Evolutionary conservation across 2,797 vertebrate genomes (phyloP), one percentile per base, ranked within the genome.

Genomic region (Cercopithecus petaurista): DNA sequence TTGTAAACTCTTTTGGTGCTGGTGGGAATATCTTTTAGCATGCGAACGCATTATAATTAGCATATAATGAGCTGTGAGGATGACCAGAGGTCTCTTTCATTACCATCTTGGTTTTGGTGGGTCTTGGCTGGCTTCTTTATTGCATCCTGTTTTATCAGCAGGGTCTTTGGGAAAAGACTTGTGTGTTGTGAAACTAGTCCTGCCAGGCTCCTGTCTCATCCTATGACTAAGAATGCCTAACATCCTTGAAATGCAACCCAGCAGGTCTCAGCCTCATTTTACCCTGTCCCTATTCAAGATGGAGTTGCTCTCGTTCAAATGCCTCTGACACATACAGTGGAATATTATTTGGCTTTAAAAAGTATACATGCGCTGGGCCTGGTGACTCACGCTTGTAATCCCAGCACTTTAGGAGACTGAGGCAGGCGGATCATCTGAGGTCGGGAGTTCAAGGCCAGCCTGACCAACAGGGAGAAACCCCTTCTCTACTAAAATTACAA

Each of bases 291-390:
- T n/a, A 17, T 67, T 67, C 61, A 67, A 67, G 61, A 67, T 67
- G 61, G 30, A 67, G 15, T 67, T n/a, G 61, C 15, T n/a, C 30
- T n/a, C 0, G 15, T 17, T n/a, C 61, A 67, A 19, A 67, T n/a
- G 61, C 61, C 61, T 67, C 61, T 67, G 61, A 67, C 61, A 67
- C 30, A n/a, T 39, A 39, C 67, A 39, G 24, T 48, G 15, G 28
- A 86, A 22, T 94, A 94, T 67, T 94, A 67, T 90, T 93, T 22
- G 4, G 15, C 46, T 30, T 52, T 94, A 67, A 76, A 93, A 70
- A 80, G 46, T 28, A 72, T 39, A 22, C 19, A 52, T 52, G 52
- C 52, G 2, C 19, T 52, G 52, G 52, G 52, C 52, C 0, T 22
- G 52, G 19, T 52, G 52, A 8, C 52, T 52, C 52, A 52, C 7